These are phyloP conservation scores for Guaruba guarouba DNA, from an alignment of 2,113 vertebrate genomes.

Conservation along the genomic window DNA sequence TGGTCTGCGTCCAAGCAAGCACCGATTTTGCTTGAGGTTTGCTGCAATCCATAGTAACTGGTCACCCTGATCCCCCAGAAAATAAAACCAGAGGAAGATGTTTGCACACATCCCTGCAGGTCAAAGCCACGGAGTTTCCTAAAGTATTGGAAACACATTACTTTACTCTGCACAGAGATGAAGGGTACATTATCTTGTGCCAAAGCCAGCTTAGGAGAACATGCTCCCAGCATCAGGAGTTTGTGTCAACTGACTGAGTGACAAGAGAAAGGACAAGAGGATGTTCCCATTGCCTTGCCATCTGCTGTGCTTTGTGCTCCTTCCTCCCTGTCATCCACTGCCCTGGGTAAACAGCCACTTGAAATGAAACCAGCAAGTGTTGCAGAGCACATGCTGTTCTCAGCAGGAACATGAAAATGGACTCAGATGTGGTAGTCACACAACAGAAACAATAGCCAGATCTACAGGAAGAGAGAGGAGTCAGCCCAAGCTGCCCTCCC, in stretches of 20 bases:
- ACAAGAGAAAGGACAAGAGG: not conserved
- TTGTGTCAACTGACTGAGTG: not conserved
- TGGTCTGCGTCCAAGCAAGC: not conserved
- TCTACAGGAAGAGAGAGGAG: constrained; percentile 10
- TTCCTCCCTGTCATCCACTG: not conserved
- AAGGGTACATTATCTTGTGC: not conserved
- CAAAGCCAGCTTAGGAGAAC: not conserved
- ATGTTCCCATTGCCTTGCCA: not conserved
- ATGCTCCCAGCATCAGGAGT: not conserved
- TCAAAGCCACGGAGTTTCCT: not conserved
- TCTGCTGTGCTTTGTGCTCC: not conserved
- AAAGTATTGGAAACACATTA: not conserved
- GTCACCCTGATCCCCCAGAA: not conserved
- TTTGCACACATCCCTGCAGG: not conserved
- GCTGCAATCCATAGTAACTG: accelerated
- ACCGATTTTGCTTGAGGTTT: not conserved
- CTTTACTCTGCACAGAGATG: not conserved
- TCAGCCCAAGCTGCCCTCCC: constrained; percentile 34
- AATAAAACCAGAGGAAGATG: not conserved
- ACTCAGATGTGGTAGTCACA: constrained; percentile 1
- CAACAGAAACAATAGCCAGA: not conserved
- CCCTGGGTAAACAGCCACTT: not conserved
- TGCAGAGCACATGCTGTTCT: not conserved
- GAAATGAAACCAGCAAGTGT: not conserved
- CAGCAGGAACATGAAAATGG: not conserved